These are phyloP conservation scores for Hippocampus kuda DNA, from an alignment of 2,797 vertebrate genomes.

Conservation along the genomic window DNA sequence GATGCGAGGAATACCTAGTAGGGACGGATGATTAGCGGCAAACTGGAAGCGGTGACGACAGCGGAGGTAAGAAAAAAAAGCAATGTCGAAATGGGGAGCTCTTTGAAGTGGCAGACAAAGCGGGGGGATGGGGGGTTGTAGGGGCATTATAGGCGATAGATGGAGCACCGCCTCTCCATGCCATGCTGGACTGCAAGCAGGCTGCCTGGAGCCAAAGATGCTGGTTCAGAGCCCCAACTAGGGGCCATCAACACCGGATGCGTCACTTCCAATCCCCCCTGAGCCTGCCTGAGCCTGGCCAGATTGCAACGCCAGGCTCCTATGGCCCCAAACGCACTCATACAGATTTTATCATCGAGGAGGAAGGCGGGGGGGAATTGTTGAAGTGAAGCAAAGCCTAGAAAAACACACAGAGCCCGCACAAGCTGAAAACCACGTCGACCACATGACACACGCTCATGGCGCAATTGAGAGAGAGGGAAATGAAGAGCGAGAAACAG, in stretches of 20 bases:
- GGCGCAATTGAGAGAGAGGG: conserved; percentile 23
- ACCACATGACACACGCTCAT: conserved; percentile 28
- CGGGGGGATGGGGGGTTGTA: conserved; percentile 5
- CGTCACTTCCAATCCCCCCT: conserved; percentile 57
- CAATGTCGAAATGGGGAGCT: conserved; percentile 23
- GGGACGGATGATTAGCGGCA: conserved; percentile 10
- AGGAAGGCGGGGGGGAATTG: conserved; percentile 13
- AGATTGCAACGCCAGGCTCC: conserved; percentile 47
- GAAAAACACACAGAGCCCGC: conserved; percentile 25
- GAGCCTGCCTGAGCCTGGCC: conserved; percentile 58
- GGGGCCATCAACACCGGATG: conserved; percentile 42
- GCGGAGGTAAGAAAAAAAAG: conserved; percentile 14
- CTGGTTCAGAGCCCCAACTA: conserved; percentile 41
- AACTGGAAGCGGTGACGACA: conserved; percentile 10
- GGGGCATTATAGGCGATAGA: conserved; percentile 14
- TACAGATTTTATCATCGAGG: conserved; percentile 47
- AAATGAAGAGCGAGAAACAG: conserved; percentile 19
- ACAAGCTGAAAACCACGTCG: conserved; percentile 39
- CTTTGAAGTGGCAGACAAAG: conserved; percentile 39
- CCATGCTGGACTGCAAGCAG: conserved; percentile 70
- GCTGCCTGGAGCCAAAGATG: conserved; percentile 50
- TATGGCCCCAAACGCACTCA: conserved; percentile 35
- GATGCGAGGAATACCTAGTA: conserved; percentile 11
- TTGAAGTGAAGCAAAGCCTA: conserved; percentile 19
- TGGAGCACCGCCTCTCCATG: conserved; percentile 22